phyloP scores from a whole-genome alignment of 2,888 invertebrate species.

The Meandrusa payeni region DNA sequence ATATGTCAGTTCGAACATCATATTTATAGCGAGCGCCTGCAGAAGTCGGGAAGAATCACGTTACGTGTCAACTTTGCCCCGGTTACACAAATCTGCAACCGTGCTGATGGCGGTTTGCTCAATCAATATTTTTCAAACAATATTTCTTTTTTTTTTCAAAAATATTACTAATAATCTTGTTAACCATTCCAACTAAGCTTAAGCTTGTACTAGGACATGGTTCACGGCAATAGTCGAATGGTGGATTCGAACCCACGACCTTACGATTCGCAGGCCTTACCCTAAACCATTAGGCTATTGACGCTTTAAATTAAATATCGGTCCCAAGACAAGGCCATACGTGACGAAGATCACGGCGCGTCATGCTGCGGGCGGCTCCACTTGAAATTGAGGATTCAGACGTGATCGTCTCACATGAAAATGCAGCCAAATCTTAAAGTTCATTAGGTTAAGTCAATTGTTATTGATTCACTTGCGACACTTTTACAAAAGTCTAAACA shows the following conservation, averaged over 20 bases:
- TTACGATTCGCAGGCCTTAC: too few relatives aligned
- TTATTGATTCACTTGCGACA: slow-evolving; percentile 8
- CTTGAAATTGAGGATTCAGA: slow-evolving; percentile 1
- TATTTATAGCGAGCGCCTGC: slow-evolving; percentile 19
- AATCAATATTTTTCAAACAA: too few relatives aligned
- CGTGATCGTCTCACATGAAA: slow-evolving; percentile 4
- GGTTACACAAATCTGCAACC: slow-evolving; percentile 10
- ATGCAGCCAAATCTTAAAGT: slow-evolving; percentile 6
- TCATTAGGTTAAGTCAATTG: slow-evolving; percentile 11
- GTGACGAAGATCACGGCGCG: slow-evolving; percentile 13
- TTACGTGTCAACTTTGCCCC: slow-evolving; percentile 22
- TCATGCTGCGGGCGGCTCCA: neutral
- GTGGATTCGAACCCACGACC: too few relatives aligned
- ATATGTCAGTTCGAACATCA: slow-evolving; percentile 17
- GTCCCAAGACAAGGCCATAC: slow-evolving; percentile 3
- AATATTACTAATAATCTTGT: too few relatives aligned
- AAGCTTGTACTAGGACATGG: too few relatives aligned
- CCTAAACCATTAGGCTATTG: too few relatives aligned
- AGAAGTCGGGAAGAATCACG: slow-evolving; percentile 21
- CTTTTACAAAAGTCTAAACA: too few relatives aligned
- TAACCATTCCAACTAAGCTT: too few relatives aligned
- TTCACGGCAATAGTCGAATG: too few relatives aligned
- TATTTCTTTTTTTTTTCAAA: too few relatives aligned
- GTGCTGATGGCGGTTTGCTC: neutral
- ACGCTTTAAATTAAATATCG: slow-evolving; percentile 2